Conservation (phyloP, 2,113 vertebrate species). For the Paracanthobrama guichenoti region DNA sequence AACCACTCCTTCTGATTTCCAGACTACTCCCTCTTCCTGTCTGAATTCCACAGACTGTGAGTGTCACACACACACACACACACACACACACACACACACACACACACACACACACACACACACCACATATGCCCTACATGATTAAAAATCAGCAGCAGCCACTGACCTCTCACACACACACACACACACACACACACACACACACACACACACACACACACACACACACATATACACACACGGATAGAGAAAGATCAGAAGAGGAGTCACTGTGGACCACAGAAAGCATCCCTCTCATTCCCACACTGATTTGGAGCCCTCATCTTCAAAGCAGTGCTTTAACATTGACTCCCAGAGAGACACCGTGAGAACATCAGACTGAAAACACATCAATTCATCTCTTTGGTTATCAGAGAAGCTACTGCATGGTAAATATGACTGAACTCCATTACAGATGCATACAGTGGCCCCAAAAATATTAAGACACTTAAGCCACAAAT, state of each 20-base stretch:
- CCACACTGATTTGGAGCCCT: constrained; percentile 24
- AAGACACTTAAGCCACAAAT: not conserved
- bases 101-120: not conserved
- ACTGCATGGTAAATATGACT: constrained; percentile 4
- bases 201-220: not conserved
- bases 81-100: not conserved
- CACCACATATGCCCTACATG: not conserved
- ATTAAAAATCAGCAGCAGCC: constrained; percentile 18
- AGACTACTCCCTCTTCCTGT: not conserved
- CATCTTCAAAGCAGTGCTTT: constrained; percentile 8
- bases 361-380: constrained; percentile 15
- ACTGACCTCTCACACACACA: constrained; percentile 19
- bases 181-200: not conserved
- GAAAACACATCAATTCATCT: constrained; percentile 12
- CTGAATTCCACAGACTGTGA: not conserved
- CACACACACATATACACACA: not conserved
- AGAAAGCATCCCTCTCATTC: constrained; percentile 29
- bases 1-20: constrained; percentile 15
- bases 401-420: constrained; percentile 10
- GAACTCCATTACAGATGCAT: not conserved
- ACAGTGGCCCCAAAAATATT: not conserved
- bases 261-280: not conserved
- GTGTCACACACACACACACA: not conserved
- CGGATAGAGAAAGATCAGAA: not conserved
- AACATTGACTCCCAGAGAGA: constrained; percentile 14